Conservation (phyloP, 2,888 invertebrate genomes). For the Torymus aiolomorphi region DNA sequence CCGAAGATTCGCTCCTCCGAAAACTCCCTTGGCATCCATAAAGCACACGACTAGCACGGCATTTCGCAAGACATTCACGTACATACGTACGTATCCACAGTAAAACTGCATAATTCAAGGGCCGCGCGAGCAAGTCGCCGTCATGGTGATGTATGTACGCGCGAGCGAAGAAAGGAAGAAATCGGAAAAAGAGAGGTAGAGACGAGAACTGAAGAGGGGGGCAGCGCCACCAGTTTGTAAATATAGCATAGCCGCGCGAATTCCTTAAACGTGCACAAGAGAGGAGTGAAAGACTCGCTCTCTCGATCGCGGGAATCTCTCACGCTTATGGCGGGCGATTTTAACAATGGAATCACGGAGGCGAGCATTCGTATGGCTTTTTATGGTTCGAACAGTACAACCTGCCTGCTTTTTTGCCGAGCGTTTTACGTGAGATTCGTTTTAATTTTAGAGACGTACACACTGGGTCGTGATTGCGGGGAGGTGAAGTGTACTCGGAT, state of each 20-base stretch:
- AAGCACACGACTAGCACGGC: not conserved
- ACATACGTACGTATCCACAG: not conserved
- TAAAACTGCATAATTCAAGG: constrained; percentile 44
- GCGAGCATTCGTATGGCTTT: constrained; percentile 37
- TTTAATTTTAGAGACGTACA: constrained; percentile 24
- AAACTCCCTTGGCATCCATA: constrained; percentile 3
- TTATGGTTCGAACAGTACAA: constrained; percentile 34
- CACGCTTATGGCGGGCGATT: constrained; percentile 40
- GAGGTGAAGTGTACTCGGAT: not conserved
- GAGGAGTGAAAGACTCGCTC: constrained; percentile 47
- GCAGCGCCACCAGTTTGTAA: not conserved
- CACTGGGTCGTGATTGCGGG: constrained; percentile 6
- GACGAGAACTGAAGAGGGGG: not conserved
- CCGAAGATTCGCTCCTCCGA: constrained; percentile 6
- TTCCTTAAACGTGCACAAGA: constrained; percentile 33
- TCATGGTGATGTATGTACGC: not conserved
- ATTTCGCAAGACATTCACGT: not conserved
- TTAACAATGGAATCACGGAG: constrained; percentile 38
- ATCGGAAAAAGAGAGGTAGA: constrained; percentile 11
- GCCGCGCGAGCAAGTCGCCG: not conserved
- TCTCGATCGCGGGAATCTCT: constrained; percentile 52
- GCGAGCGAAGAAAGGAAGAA: constrained; percentile 4
- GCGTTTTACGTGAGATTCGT: constrained; percentile 34
- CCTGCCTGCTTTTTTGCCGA: constrained; percentile 6
- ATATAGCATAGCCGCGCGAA: constrained; percentile 15